Conservation (phyloP, 2,888 invertebrate genomes). For the Cetonia aurata region DNA sequence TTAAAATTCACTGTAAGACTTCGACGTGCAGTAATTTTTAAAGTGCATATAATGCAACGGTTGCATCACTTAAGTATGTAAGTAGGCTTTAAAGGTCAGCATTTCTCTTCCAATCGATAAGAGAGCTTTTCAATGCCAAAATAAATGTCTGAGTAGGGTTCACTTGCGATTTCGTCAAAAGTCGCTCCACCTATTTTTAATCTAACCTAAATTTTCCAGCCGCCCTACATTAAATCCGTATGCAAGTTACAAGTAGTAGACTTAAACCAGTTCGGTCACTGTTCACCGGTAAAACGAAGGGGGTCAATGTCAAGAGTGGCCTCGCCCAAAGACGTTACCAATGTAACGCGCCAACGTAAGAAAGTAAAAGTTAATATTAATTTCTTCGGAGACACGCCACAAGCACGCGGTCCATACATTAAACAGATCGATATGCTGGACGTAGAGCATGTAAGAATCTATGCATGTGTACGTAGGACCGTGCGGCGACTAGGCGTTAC, state of each 20-base stretch:
- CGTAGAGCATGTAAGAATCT: not conserved
- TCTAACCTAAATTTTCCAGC: conserved; percentile 23
- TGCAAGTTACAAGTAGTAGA: not conserved
- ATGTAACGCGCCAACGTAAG: conserved; percentile 23
- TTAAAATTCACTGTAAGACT: conserved; percentile 14
- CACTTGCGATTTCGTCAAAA: conserved; percentile 21
- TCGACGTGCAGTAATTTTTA: conserved; percentile 4
- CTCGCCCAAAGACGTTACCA: conserved; percentile 42
- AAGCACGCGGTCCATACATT: conserved; percentile 32
- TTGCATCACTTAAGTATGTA: not conserved
- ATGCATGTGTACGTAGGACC: not conserved
- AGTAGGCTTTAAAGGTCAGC: conserved; percentile 18
- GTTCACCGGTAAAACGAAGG: conserved; percentile 14
- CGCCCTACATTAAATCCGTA: conserved; percentile 14
- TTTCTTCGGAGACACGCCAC: conserved; percentile 35
- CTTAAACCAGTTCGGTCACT: conserved; percentile 26
- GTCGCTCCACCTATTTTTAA: conserved; percentile 13
- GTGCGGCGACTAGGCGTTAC: conserved; percentile 11
- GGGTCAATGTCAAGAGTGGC: conserved; percentile 39
- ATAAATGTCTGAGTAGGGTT: conserved; percentile 12
- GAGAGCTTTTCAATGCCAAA: conserved; percentile 29
- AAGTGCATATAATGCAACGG: conserved; percentile 19
- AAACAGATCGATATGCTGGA: conserved; percentile 14
- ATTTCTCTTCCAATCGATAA: conserved; percentile 11
- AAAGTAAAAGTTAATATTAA: conserved; percentile 44